These are phyloP conservation scores for Pipa parva DNA, from an alignment of 2,113 vertebrate species.

Conservation along the genomic window DNA sequence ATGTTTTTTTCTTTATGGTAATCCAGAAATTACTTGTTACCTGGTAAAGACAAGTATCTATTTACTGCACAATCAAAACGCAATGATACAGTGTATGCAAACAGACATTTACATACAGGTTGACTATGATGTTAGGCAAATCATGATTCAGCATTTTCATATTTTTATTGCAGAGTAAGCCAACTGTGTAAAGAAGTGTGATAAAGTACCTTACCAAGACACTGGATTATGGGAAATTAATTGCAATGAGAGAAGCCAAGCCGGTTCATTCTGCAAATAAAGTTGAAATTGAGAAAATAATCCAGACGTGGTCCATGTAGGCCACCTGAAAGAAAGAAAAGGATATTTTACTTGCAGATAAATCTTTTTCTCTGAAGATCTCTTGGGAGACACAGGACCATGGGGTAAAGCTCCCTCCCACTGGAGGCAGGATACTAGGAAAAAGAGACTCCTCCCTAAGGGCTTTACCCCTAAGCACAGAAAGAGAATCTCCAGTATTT, in stretches of 20 bases:
- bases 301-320: constrained; percentile 47
- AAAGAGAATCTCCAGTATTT: too few relatives aligned
- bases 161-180: not conserved
- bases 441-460: too few relatives aligned
- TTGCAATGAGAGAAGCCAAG: constrained; percentile 46
- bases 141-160: not conserved
- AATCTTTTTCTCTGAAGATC: too few relatives aligned
- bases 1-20: constrained; percentile 47
- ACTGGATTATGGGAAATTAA: constrained; percentile 37
- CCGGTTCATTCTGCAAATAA: constrained; percentile 48
- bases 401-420: too few relatives aligned
- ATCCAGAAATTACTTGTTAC: constrained; percentile 51
- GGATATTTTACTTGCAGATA: not conserved
- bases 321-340: constrained; percentile 45
- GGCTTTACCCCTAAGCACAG: too few relatives aligned
- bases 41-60: constrained; percentile 51
- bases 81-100: not conserved
- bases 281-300: constrained; percentile 41
- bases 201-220: constrained; percentile 50
- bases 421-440: too few relatives aligned
- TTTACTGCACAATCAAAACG: not conserved
- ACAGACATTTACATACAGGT: not conserved
- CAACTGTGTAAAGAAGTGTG: not conserved
- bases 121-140: not conserved
- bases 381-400: too few relatives aligned